Evolutionary conservation across 2,113 vertebrate species (phyloP), one percentile per base, ranked within the genome.

Genomic region (Notiomystis cincta): DNA sequence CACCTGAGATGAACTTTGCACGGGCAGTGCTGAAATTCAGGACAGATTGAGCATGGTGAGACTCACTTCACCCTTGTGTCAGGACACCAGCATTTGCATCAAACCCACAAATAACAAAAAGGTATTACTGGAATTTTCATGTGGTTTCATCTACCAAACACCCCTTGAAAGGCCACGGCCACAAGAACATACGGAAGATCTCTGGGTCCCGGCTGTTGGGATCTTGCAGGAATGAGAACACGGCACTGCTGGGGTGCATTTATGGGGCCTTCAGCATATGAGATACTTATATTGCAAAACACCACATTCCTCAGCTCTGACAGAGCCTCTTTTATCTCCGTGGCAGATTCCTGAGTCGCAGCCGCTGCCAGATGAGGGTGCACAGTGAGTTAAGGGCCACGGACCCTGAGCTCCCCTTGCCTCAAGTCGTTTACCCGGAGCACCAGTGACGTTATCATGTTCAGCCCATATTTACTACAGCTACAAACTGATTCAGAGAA

Each of bases 401-500:
- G 64, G 37, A 85, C 72, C 81, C 87, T 19, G 81, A 94, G 89
- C 75, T 75, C 61, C 87, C 87, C 73, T 47, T 62, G 61, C 89
- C 89, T 97, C 81, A 6, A 95, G 87, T 79, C 73, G 73, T 44
- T 89, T 95, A 92, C 85, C 92, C 90, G 24, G n/a, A 65, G 92
- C 86, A 82, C 89, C 92, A 71, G 64, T 94, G 94, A 91, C 70
- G 76, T 94, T 79, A 69, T 31, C 31, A 3, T 48, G 87, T 38
- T 92, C 93, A 93, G 93, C 92, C 82, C 92, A 7, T 92, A 87
- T 95, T 96, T 96, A 94, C 93, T 96, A 95, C 94, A 81, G 94
- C 90, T 89, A 78, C 90, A 92, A 93, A 95, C 89, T 89, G 94
- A 95, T 96, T 96, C 93, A 96, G 91, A 86, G 95, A 91, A 96